These are phyloP conservation scores for Brachyptera risi DNA, from an alignment of 2,888 invertebrate genomes.

Conservation along the genomic window DNA sequence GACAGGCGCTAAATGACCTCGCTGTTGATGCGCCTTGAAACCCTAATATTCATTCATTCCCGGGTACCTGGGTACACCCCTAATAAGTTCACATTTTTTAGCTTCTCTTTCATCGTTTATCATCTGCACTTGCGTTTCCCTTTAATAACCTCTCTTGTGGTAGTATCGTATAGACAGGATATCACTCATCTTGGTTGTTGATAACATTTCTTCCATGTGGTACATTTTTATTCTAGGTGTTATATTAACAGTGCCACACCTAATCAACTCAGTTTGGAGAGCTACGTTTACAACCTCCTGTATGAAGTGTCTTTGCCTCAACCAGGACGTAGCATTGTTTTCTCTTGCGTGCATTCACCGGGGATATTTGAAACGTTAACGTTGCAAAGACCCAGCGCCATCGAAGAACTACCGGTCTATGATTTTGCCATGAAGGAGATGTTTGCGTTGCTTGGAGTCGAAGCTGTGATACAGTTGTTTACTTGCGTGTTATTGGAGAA, in stretches of 20 bases:
- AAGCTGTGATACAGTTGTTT: conserved; percentile 88
- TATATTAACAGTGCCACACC: conserved; percentile 37
- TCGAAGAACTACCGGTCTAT: conserved; percentile 85
- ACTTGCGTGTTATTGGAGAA: conserved; percentile 95
- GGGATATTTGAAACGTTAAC: conserved; percentile 46
- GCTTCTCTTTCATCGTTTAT: too few relatives aligned
- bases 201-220: too few relatives aligned
- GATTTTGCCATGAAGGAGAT: conserved; percentile 89
- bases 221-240: neutral
- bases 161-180: too few relatives aligned
- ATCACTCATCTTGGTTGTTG: too few relatives aligned
- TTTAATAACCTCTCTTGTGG: too few relatives aligned
- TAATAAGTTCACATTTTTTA: too few relatives aligned
- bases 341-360: conserved; percentile 47
- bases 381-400: conserved; percentile 70
- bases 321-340: conserved; percentile 58
- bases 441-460: conserved; percentile 85
- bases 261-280: conserved; percentile 74
- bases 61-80: too few relatives aligned
- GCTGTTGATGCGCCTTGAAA: too few relatives aligned
- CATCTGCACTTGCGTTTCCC: too few relatives aligned
- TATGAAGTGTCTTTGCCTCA: conserved; percentile 91
- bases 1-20: too few relatives aligned
- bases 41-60: too few relatives aligned
- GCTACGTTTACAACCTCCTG: conserved; percentile 91